Evolutionary conservation across 1,140 invertebrate genomes (phyloP), one percentile per base, ranked within the genome.

Genomic region (Reticulitermes speratus): DNA sequence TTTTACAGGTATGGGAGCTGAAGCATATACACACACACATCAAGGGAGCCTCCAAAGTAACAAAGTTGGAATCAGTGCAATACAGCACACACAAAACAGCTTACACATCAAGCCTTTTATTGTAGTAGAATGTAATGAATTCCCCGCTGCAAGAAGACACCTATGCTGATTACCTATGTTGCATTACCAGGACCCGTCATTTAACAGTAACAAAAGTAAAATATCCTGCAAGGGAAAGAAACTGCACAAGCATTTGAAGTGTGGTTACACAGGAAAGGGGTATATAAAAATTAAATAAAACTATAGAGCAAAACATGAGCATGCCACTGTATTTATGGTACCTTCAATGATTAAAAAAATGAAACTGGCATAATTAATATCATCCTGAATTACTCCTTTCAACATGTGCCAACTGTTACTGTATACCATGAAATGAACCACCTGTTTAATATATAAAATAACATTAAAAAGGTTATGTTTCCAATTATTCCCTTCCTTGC

Each of bases 271-370:
- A 75, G 65, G 65, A 75, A 75, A 30, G n/a, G 65, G 65, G 65
- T 16, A 75, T 23, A 65, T 75, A 7, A 75, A 75, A 75, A 75
- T 75, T 65, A 65, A 65, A 65, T 65, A 23, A 65, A 65, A 65
- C 59, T n/a, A 65, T 23, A 65, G 59, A 30, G 65, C 7, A 25
- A 75, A 75, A 75, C 7, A 75, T 75, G 65, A 75, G 65, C 25
- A 75, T 75, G 65, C 25, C 65, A 75, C n/a, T 75, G 65, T 75
- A 75, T 75, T 75, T 75, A 12, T 75, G 25, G n/a, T 75, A 30
- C 65, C 65, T 75, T 75, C 7, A 75, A 75, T 30, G 65, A 75
- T 75, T 75, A n/a, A 75, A 75, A 69, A 75, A 75, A 75, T 23
- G 8, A 75, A 30, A 75, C 7, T 75, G n/a, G n/a, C 65, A n/a